phyloP scores from a whole-genome alignment of 53 echinoderm and acorn worm genomes.

The Luidia sarsii region DNA sequence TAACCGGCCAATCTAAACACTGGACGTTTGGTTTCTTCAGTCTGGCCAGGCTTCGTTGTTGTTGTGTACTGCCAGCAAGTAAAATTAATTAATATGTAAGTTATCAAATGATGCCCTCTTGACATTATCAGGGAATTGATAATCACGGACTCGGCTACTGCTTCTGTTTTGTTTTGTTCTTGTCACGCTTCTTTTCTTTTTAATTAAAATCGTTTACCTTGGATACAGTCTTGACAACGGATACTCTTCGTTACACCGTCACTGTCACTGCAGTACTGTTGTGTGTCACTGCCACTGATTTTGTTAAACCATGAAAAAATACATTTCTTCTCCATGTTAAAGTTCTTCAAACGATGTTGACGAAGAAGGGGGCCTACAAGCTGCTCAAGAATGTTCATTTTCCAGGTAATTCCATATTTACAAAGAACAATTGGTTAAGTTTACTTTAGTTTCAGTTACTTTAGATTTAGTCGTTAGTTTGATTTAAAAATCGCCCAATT shows the following conservation, averaged over 20 bases:
- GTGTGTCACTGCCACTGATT: background rate
- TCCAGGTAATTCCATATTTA: constrained; percentile 52
- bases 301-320: no score
- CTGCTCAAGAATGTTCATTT: constrained; percentile 65
- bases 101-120: no score
- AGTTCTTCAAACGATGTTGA: constrained; percentile 61
- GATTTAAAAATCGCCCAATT: background rate
- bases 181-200: no score
- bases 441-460: background rate
- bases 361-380: constrained; percentile 66
- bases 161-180: no score
- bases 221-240: constrained; percentile 51
- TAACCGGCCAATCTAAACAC: no score
- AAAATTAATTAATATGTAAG: no score
- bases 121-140: no score
- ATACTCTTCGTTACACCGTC: background rate
- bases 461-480: background rate
- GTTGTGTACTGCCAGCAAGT: no score
- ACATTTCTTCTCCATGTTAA: no score
- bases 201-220: constrained; percentile 51
- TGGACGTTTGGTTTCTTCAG: no score
- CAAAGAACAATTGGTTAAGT: background rate
- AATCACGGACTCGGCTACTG: no score
- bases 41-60: no score
- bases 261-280: background rate